Base-by-base conservation (phyloP, 2,797 vertebrate species). In the Tapirus indicus region DNA sequence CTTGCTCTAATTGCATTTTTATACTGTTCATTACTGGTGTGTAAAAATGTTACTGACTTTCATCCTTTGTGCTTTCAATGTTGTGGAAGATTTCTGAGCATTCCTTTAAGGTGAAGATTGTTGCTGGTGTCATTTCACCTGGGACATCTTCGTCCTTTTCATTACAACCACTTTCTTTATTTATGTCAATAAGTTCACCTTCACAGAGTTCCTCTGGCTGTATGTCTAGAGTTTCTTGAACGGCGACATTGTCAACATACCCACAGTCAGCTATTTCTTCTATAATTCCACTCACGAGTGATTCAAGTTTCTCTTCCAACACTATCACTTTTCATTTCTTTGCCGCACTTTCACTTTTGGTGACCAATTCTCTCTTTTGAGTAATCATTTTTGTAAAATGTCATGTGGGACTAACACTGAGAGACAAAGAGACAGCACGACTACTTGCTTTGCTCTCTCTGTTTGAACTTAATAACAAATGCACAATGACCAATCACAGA, bases 1-100 rank as follows among this genome's bases (percentile, higher is more conserved):
- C 38, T 38, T 38, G 38, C 38, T 38, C 38, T 38, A 38, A 4
- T 38, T 90, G 64, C 58, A 71, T 80, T 88, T 74, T 94, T 80
- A 56, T 68, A 80, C n/a, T 84, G 13, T 69, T 77, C 56, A 64
- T 78, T 91, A 58, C 12, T 49, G 6, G 25, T 94, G 32, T 56
- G 5, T 69, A 71, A 84, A 97, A 80, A 74, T 27, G 44, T 86
- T 94, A 80, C 25, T 54, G 38, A 79, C 13, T 68, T 88, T 80
- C 14, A 87, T 68, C 62, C 13, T 82, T 80, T 90, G n/a, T 95
- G 54, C 18, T 82, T 86, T 97, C 54, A 83, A 9, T 47, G 23
- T 44, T 52, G 62, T 66, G 64, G 83, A 91, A 32, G n/a, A 87
- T 78, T 66, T 69, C 64, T 44, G 74, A 52, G 17, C 1, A 6